A percentile compares a stretch with the other conserved stretches of the same genome.
Conservation (phyloP, 2,797 vertebrate species). For the Myotis planiceps region DNA sequence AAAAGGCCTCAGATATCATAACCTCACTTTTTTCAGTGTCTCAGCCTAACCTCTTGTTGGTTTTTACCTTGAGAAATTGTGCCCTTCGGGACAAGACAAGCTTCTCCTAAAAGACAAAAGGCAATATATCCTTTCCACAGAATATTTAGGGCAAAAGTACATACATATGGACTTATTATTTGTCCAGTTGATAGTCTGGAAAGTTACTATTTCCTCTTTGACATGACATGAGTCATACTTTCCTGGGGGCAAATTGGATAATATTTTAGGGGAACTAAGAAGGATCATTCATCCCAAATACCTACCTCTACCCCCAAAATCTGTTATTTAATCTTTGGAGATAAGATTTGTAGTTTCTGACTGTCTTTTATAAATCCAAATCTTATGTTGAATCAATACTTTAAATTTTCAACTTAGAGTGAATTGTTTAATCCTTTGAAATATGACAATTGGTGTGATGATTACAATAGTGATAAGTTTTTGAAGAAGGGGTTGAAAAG, state of each 20-base stretch:
- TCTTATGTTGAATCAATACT: neutral
- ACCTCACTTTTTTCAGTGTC: neutral
- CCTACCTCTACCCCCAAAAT: neutral
- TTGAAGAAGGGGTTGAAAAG: neutral
- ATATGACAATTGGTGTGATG: neutral
- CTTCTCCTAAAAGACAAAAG: neutral
- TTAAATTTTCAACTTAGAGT: neutral
- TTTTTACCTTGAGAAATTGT: slow-evolving; percentile 30
- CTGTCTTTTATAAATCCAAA: neutral
- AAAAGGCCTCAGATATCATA: neutral
- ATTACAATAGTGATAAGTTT: neutral
- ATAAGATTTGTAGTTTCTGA: neutral
- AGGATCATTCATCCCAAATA: neutral
- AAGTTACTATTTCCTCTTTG: neutral
- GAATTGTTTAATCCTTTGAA: neutral
- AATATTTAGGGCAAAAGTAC: neutral
- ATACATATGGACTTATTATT: neutral
- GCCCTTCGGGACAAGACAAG: neutral
- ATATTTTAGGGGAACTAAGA: neutral
- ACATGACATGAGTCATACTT: neutral
- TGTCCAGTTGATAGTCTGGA: neutral
- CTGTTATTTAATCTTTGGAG: neutral
- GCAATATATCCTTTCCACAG: neutral
- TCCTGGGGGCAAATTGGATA: neutral
- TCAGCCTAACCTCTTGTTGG: neutral